Conservation (phyloP, 2,113 vertebrate species). For the Nesoenas mayeri region DNA sequence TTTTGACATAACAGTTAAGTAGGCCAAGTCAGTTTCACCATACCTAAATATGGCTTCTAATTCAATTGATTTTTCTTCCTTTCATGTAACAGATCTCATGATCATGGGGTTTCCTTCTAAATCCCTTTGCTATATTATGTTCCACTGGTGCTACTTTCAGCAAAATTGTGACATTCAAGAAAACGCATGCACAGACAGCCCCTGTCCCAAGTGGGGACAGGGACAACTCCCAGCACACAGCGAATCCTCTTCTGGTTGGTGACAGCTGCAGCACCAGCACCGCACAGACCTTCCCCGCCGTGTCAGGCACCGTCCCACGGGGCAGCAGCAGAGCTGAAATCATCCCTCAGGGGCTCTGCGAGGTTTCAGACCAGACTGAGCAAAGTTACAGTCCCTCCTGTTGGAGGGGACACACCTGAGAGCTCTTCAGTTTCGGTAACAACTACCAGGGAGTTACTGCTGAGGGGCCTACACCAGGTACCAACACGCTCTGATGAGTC, state of each 20-base stretch:
- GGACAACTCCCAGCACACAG: fast-evolving
- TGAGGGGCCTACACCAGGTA: too few species aligned
- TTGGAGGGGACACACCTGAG: too few species aligned
- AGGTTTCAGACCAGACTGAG: too few species aligned
- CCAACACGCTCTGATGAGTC: too few species aligned
- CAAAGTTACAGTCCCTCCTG: too few species aligned
- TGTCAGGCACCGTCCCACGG: too few species aligned
- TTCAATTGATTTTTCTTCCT: background rate
- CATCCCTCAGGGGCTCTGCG: fast-evolving
- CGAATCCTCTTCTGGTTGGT: background rate
- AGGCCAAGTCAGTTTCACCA: background rate
- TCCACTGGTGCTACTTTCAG: background rate
- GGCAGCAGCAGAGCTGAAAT: background rate
- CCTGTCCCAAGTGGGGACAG: background rate
- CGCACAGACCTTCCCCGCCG: background rate
- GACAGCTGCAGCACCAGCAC: background rate
- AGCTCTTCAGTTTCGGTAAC: too few species aligned
- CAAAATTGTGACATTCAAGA: background rate
- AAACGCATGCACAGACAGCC: background rate
- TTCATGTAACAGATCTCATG: background rate
- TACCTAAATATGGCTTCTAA: background rate
- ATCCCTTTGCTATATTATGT: fast-evolving
- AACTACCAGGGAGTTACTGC: too few species aligned
- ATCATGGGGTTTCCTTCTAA: background rate
- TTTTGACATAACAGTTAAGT: background rate